phyloP scores from a whole-genome alignment of 2,888 invertebrate genomes.

The Dermolepida albohirtum region DNA sequence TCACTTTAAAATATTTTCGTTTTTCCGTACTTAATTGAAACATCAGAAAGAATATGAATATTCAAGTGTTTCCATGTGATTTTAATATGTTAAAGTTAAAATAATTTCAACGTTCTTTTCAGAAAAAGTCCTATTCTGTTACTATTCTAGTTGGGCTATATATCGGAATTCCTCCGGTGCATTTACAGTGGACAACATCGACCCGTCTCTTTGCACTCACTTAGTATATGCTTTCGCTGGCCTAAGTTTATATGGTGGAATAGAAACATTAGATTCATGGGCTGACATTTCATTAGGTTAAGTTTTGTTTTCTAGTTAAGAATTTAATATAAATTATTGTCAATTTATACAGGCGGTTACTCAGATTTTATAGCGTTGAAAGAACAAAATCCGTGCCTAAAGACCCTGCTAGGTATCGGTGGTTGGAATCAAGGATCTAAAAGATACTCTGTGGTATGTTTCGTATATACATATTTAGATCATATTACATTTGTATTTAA shows the following conservation, averaged over 20 bases:
- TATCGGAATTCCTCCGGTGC: constrained; percentile 63
- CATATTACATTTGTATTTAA: not conserved
- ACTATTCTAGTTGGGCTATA: constrained; percentile 66
- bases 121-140: constrained; percentile 64
- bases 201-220: constrained; percentile 68
- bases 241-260: constrained; percentile 63
- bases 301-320: constrained; percentile 10
- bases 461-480: not conserved
- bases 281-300: constrained; percentile 61
- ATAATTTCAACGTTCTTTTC: too few relatives aligned
- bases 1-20: too few relatives aligned
- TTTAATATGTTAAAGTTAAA: too few relatives aligned
- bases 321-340: not conserved
- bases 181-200: constrained; percentile 64
- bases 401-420: constrained; percentile 66
- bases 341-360: constrained; percentile 51
- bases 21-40: too few relatives aligned
- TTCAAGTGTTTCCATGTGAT: too few relatives aligned
- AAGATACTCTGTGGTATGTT: constrained; percentile 63
- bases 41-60: too few relatives aligned
- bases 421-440: constrained; percentile 67
- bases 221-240: constrained; percentile 69
- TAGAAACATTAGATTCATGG: constrained; percentile 63
- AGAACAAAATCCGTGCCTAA: constrained; percentile 62
- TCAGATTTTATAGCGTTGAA: constrained; percentile 63